These are phyloP conservation scores for Regulus satrapa DNA, from an alignment of 2,113 vertebrate genomes.

Conservation along the genomic window DNA sequence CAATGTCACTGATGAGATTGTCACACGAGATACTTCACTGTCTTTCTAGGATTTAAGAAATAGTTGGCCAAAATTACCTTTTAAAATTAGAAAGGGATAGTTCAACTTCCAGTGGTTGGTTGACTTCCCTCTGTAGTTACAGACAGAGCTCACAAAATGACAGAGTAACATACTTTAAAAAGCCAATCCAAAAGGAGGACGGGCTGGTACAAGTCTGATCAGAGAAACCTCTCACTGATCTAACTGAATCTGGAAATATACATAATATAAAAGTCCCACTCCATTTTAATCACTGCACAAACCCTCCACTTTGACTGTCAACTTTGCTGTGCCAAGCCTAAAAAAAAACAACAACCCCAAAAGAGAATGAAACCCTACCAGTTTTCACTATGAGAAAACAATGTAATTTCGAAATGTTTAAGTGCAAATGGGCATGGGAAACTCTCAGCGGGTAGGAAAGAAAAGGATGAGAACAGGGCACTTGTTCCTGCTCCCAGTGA, in stretches of 20 bases:
- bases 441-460: background rate
- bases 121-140: background rate
- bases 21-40: background rate
- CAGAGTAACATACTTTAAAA: background rate
- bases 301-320: background rate
- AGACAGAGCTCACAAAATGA: background rate
- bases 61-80: background rate
- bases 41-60: background rate
- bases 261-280: background rate
- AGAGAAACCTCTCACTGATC: background rate
- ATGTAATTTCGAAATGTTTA: background rate
- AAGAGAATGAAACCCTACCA: background rate
- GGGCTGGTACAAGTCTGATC: background rate
- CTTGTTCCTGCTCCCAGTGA: background rate
- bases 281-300: background rate
- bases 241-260: background rate
- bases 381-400: background rate
- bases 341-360: background rate
- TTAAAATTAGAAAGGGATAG: background rate
- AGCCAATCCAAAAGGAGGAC: background rate
- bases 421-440: background rate
- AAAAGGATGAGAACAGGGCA: background rate
- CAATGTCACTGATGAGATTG: background rate
- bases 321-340: accelerated
- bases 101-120: background rate